phyloP scores from a whole-genome alignment of 2,797 vertebrate species.

The Merluccius polli region DNA sequence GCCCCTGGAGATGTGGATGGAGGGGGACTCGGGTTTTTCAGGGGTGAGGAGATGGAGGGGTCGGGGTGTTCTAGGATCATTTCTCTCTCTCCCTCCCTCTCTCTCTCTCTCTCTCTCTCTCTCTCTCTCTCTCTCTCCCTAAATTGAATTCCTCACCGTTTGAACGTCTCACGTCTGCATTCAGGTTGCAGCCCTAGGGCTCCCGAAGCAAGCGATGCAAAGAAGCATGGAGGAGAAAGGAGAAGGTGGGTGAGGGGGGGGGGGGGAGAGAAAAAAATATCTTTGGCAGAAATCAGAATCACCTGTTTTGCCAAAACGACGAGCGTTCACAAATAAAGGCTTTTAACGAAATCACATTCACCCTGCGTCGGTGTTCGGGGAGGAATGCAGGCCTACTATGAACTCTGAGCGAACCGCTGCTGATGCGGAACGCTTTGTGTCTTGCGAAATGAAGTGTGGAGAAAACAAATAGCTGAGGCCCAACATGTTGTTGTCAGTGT shows the following conservation, averaged over 20 bases:
- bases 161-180: slow-evolving; percentile 69
- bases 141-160: slow-evolving; percentile 98
- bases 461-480: slow-evolving; percentile 56
- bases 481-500: slow-evolving; percentile 34
- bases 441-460: slow-evolving; percentile 60
- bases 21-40: slow-evolving; percentile 53
- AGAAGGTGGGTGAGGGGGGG: slow-evolving; percentile 25
- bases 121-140: slow-evolving; percentile 54
- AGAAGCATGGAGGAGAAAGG: slow-evolving; percentile 29
- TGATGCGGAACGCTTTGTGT: slow-evolving; percentile 63
- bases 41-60: slow-evolving; percentile 62
- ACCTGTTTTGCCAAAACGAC: slow-evolving; percentile 83
- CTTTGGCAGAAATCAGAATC: slow-evolving; percentile 84
- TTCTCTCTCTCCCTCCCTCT: slow-evolving; percentile 41
- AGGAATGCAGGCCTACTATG: slow-evolving; percentile 70
- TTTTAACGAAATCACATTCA: slow-evolving; percentile 75
- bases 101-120: neutral
- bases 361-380: slow-evolving; percentile 58
- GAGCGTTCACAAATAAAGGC: slow-evolving; percentile 79
- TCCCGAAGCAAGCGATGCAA: slow-evolving; percentile 47
- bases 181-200: slow-evolving; percentile 74
- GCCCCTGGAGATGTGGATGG: slow-evolving; percentile 79
- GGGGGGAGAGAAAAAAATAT: slow-evolving; percentile 21
- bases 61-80: slow-evolving; percentile 43
- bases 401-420: slow-evolving; percentile 77